Conservation (phyloP, 2,888 invertebrate species). For the Drosophila mimetica region DNA sequence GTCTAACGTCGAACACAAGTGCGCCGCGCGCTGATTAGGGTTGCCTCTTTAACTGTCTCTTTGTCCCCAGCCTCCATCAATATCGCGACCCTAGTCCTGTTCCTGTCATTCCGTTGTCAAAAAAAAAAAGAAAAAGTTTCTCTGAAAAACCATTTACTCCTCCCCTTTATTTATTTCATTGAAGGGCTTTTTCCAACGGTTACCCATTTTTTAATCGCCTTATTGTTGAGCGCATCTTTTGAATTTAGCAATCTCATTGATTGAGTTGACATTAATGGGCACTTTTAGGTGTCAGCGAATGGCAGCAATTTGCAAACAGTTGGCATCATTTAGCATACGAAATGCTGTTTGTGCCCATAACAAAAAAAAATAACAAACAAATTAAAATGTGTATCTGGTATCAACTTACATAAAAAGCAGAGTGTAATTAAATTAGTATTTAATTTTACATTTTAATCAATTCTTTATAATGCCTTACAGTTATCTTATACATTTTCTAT, state of each 20-base stretch:
- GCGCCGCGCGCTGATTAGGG: constrained; percentile 72
- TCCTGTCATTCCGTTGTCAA: constrained; percentile 72
- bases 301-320: constrained; percentile 68
- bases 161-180: constrained; percentile 13
- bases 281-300: constrained; percentile 59
- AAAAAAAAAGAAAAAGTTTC: constrained; percentile 32
- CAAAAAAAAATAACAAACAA: constrained; percentile 12
- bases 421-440: background rate
- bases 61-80: constrained; percentile 1
- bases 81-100: constrained; percentile 36
- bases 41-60: constrained; percentile 43
- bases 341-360: constrained; percentile 4
- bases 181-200: constrained; percentile 41
- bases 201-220: constrained; percentile 44
- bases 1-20: constrained; percentile 76
- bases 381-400: background rate
- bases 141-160: constrained; percentile 54
- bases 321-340: constrained; percentile 37
- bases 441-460: too few relatives aligned
- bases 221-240: constrained; percentile 52
- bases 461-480: too few relatives aligned
- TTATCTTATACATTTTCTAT: too few relatives aligned
- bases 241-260: constrained; percentile 32
- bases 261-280: constrained; percentile 76
- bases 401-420: background rate